A percentile compares a stretch with the other conserved stretches of the same genome.
These are phyloP conservation scores for Microctonus hyperodae DNA, from an alignment of 2,888 invertebrate genomes.

Conservation along the genomic window DNA sequence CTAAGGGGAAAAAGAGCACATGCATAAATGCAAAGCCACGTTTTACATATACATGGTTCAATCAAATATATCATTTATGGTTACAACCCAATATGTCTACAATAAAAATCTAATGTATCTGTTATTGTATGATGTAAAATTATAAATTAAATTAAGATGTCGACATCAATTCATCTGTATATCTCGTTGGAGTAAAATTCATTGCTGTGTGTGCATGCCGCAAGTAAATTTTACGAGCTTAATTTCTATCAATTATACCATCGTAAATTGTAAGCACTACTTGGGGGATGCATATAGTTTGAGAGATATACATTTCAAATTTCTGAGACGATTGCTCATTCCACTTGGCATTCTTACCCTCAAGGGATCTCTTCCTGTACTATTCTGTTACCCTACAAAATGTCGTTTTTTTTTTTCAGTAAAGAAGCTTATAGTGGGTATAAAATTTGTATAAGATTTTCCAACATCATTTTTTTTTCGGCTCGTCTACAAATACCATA, in stretches of 20 bases:
- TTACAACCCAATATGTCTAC: background rate
- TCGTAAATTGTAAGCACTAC: slow-evolving; percentile 22
- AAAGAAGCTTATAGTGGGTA: slow-evolving; percentile 34
- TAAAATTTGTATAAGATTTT: slow-evolving; percentile 27
- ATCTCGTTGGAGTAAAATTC: background rate
- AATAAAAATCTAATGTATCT: background rate
- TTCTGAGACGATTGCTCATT: slow-evolving; percentile 15
- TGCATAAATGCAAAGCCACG: slow-evolving; percentile 25
- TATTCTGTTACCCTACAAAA: slow-evolving; percentile 30
- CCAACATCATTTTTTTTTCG: too few relatives aligned
- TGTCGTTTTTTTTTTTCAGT: slow-evolving; percentile 33
- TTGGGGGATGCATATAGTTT: slow-evolving; percentile 2
- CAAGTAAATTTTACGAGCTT: slow-evolving; percentile 8
- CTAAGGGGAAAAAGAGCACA: background rate
- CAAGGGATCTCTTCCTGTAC: slow-evolving; percentile 10
- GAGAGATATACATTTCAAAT: slow-evolving; percentile 20
- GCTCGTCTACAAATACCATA: slow-evolving; percentile 53
- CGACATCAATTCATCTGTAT: background rate
- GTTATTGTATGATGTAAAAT: slow-evolving; percentile 1
- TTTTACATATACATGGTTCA: background rate
- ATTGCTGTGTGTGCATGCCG: background rate
- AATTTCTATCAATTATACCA: slow-evolving; percentile 25
- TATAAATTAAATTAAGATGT: background rate
- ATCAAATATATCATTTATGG: background rate
- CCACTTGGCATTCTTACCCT: slow-evolving; percentile 20